phyloP scores from a whole-genome alignment of 2,797 vertebrate genomes.

The Gymnothorax reevesii region DNA sequence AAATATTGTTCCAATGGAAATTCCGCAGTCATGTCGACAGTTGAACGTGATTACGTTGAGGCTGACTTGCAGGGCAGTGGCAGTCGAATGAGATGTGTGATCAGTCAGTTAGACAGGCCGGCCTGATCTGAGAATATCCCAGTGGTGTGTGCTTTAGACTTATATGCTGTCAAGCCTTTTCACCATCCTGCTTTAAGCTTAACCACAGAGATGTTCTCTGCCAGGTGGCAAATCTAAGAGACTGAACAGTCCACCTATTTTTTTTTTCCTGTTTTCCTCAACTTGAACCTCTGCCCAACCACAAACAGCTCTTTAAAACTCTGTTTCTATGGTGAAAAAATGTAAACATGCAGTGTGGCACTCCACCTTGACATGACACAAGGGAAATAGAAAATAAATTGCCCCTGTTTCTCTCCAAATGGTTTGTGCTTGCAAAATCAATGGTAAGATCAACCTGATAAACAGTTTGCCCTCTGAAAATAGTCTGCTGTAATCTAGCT shows the following conservation, averaged over 20 bases:
- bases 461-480: background rate
- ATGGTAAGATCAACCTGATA: background rate
- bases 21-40: background rate
- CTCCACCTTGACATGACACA: background rate
- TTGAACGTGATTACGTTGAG: background rate
- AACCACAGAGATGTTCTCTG: slow-evolving; percentile 2
- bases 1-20: background rate
- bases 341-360: background rate
- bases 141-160: background rate
- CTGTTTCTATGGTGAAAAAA: background rate
- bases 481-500: background rate
- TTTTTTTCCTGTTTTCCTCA: background rate
- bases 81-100: background rate
- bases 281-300: background rate
- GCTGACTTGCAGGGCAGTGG: background rate
- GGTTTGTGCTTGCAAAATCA: background rate
- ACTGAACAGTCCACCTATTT: background rate
- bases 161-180: background rate
- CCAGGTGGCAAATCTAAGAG: background rate
- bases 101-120: background rate
- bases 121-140: background rate
- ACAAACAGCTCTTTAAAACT: background rate
- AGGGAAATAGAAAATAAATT: too few relatives aligned
- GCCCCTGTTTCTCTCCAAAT: background rate
- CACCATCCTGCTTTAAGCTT: background rate